Base-by-base conservation (phyloP, 2,888 invertebrate genomes). In the Heliconius erato region DNA sequence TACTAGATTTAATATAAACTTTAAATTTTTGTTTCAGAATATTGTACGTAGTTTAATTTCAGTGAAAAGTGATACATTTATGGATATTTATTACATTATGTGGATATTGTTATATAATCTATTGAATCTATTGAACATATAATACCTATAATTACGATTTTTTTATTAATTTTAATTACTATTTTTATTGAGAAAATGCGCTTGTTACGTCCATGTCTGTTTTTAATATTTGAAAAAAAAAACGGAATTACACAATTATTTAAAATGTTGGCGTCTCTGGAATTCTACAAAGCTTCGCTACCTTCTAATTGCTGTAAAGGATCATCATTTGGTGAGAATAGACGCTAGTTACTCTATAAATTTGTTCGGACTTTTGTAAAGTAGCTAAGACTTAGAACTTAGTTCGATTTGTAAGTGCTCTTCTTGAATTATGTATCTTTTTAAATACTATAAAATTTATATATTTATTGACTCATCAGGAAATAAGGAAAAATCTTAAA, bases 321-420 rank as follows among this genome's bases (percentile, higher is more conserved):
- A 67, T 67, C 26, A 67, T 67, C 65, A 67, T 26, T 67, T 28
- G 65, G 65, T 6, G 26, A 65, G 26, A 26, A 28, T 12, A 67
- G 65, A 67, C 65, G 65, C 26, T 67, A 26, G 67, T 67, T 67
- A 67, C 67, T 28, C 67, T 16, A 67, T 67, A 67, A 67, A 67
- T 67, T 16, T 67, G 16, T 28, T 28, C 28, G 16, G 28, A 67
- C 28, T 16, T 28, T 67, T 14, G 28, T 26, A 67, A 67, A 5
- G 26, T 28, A 67, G 12, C 26, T 67, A 67, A 67, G 26, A 14
- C 67, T 67, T 32, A 28, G 67, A 67, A 67, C 16, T 14, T 67
- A 28, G 28, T 28, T 28, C 67, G 26, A 67, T 28, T 67, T 28
- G 28, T 5, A n/a, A n/a, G 63, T 67, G 65, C 14, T 67, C 67